Evolutionary conservation across 2,797 vertebrate genomes (phyloP).

Genomic region (Ciconia nigra): DNA sequence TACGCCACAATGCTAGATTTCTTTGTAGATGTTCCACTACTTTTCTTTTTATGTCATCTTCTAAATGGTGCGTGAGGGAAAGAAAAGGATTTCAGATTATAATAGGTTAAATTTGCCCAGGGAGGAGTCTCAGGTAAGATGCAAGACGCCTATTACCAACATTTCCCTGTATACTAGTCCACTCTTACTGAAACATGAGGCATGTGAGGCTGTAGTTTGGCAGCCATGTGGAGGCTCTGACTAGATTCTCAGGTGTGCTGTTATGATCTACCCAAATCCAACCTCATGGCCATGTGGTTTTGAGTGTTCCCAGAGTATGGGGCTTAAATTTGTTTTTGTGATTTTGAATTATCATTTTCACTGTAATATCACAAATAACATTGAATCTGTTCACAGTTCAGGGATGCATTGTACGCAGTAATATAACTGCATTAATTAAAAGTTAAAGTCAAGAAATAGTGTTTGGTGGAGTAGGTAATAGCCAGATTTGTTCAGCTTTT

Average conservation of each 20-base stretch:
- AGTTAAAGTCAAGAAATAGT: not conserved
- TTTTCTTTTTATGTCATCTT: not conserved
- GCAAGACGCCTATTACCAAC: not conserved
- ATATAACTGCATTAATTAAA: not conserved
- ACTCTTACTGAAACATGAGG: not conserved
- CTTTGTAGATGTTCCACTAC: not conserved
- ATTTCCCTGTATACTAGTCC: not conserved
- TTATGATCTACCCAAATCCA: not conserved
- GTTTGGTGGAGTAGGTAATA: not conserved
- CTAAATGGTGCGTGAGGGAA: accelerated
- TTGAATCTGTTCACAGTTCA: not conserved
- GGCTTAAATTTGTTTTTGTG: not conserved
- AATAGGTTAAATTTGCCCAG: not conserved
- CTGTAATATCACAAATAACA: not conserved
- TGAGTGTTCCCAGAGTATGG: not conserved
- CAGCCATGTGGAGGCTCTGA: accelerated
- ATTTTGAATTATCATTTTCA: not conserved
- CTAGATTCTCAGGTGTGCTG: not conserved
- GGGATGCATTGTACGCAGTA: not conserved
- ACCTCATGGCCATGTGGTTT: accelerated
- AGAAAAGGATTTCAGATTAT: not conserved
- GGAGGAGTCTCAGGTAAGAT: not conserved
- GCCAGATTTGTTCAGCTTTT: not conserved
- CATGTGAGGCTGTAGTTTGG: not conserved
- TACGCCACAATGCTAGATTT: no score